Evolutionary conservation across 2,888 invertebrate species (phyloP).

Genomic region (Cecidostiba fungosa): DNA sequence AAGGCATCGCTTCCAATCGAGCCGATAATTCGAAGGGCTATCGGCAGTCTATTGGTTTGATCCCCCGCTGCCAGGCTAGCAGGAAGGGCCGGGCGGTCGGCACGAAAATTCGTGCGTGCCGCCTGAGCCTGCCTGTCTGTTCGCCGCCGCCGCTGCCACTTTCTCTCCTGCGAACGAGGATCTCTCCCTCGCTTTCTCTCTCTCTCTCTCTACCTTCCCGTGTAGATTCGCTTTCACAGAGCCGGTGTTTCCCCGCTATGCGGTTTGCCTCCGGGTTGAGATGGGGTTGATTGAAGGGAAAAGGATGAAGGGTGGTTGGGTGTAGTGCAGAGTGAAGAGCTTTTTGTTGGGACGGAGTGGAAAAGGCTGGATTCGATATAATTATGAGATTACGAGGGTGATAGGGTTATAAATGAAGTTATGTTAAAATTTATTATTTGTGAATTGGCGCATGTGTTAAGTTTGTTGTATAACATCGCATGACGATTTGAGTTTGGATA

Average conservation of each 20-base stretch:
- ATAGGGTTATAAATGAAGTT: neutral
- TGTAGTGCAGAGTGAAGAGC: neutral
- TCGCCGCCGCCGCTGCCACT: neutral
- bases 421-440: too few relatives aligned
- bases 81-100: slow-evolving; percentile 72
- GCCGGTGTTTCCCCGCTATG: neutral
- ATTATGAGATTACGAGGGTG: neutral
- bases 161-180: slow-evolving; percentile 17
- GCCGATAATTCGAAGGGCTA: slow-evolving; percentile 78
- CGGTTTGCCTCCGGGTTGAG: neutral
- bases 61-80: slow-evolving; percentile 77
- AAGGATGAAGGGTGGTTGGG: neutral
- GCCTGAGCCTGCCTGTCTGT: slow-evolving; percentile 12
- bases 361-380: neutral
- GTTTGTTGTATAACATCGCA: too few relatives aligned
- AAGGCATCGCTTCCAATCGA: slow-evolving; percentile 70
- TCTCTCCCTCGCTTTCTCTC: slow-evolving; percentile 15
- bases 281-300: neutral
- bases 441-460: too few relatives aligned
- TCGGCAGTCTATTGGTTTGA: slow-evolving; percentile 80
- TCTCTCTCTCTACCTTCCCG: neutral
- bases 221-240: neutral
- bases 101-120: slow-evolving; percentile 70
- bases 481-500: too few relatives aligned
- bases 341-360: neutral